These are phyloP conservation scores for Rallus crepitans DNA, from an alignment of 2,797 vertebrate genomes.

Conservation along the genomic window DNA sequence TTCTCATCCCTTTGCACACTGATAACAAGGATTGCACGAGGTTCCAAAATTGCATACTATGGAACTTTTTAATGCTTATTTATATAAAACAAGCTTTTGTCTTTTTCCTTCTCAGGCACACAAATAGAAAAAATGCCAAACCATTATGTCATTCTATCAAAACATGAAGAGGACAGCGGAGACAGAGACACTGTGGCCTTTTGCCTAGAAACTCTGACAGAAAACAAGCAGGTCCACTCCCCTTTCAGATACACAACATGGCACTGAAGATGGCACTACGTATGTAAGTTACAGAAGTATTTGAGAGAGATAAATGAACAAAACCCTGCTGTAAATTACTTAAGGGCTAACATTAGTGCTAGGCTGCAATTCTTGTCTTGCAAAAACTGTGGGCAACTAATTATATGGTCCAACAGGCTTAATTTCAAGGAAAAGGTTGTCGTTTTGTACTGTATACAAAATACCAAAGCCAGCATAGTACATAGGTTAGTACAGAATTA, in stretches of 20 bases:
- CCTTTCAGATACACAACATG: not conserved
- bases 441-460: not conserved
- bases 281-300: rapidly evolving
- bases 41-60: not conserved
- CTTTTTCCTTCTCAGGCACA: not conserved
- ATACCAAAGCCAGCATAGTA: not conserved
- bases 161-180: not conserved
- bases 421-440: not conserved
- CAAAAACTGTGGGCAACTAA: not conserved
- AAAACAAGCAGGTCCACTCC: not conserved
- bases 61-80: not conserved
- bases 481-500: not conserved
- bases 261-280: not conserved
- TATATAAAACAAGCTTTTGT: not conserved
- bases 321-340: not conserved
- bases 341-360: not conserved
- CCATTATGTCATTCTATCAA: rapidly evolving
- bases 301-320: not conserved
- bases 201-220: not conserved
- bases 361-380: not conserved
- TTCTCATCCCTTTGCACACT: not conserved
- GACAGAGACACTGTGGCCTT: not conserved
- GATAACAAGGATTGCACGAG: not conserved
- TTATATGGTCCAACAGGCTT: not conserved
- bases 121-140: not conserved